These are phyloP conservation scores for Silvanus unidentatus DNA, from an alignment of 2,888 invertebrate genomes.

Conservation along the genomic window DNA sequence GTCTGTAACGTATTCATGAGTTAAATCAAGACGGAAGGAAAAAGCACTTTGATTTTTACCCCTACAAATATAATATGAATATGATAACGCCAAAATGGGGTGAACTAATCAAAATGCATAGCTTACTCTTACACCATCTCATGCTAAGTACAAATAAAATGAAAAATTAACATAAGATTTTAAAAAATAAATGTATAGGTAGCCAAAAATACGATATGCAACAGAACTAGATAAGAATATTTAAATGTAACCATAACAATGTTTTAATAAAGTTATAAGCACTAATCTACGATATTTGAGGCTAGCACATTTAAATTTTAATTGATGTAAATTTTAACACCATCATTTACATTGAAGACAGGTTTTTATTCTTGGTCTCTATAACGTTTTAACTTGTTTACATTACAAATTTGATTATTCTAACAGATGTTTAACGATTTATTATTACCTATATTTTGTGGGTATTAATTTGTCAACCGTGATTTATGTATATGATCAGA, in stretches of 20 bases:
- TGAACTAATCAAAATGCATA: conserved; percentile 46
- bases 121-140: conserved; percentile 36
- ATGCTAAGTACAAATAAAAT: conserved; percentile 33
- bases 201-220: no score
- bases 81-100: conserved; percentile 42
- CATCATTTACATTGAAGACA: conserved; percentile 13
- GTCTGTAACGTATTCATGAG: conserved; percentile 41
- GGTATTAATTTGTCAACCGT: not conserved
- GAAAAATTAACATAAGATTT: conserved; percentile 33
- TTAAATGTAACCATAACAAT: no score
- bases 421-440: conserved; percentile 6
- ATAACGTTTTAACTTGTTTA: conserved; percentile 10
- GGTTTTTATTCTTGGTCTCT: conserved; percentile 5
- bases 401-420: conserved; percentile 14
- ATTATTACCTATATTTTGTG: not conserved
- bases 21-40: conserved; percentile 36
- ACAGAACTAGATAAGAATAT: no score
- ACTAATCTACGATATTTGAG: not conserved
- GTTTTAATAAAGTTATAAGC: no score
- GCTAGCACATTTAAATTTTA: conserved; percentile 1
- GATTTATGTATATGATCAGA: not conserved
- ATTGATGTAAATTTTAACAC: conserved; percentile 14
- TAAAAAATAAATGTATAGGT: conserved; percentile 3
- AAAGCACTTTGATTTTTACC: conserved; percentile 46
- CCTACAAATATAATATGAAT: conserved; percentile 44